Evolutionary conservation across 2,113 vertebrate genomes (phyloP), one percentile per base, ranked within the genome.

Genomic region (Pithys albifrons): DNA sequence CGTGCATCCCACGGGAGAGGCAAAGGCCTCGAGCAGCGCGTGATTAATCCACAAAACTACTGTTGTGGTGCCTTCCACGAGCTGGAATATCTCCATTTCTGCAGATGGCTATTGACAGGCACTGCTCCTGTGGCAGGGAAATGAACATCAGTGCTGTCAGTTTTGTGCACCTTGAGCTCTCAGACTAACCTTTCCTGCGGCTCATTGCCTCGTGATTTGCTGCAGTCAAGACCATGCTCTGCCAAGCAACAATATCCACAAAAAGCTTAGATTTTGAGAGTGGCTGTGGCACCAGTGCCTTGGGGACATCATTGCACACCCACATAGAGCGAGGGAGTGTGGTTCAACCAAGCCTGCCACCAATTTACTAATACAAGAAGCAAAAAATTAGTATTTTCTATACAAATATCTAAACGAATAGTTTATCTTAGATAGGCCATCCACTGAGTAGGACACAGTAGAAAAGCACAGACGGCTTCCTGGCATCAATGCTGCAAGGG

Each of bases 281-380:
- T 1, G 5, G 22, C 51, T 54, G 37, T 39, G 55, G 71, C 49
- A 73, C 19, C 5, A 1, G 28, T 19, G 28, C 75, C 71, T 41
- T 18, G 4, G 28, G 62, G 64, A 41, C 51, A 17, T 25, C 54
- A 18, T 45, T 58, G 59, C 33, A 15, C 19, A 73, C 28, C 64
- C 46, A 15, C 1, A 8, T 0, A 41, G 59, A 48, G n/a, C 0
- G 2, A 58, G 73, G 45, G 57, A 46, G 33, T 1, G 0, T 18
- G 55, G 59, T 41, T 66, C 57, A 49, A 31, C 31, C 65, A 8
- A 69, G 48, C 29, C 43, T 58, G 55, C 59, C 48, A n/a, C 29
- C 59, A 12, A 0, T 37, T 46, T 51, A 4, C 5, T 20, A 9
- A 12, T 0, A 6, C 0, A 6, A 96, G 37, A 52, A 58, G 7